phyloP scores from a whole-genome alignment of 2,888 invertebrate genomes.

The Leptinotarsa peninsularis region DNA sequence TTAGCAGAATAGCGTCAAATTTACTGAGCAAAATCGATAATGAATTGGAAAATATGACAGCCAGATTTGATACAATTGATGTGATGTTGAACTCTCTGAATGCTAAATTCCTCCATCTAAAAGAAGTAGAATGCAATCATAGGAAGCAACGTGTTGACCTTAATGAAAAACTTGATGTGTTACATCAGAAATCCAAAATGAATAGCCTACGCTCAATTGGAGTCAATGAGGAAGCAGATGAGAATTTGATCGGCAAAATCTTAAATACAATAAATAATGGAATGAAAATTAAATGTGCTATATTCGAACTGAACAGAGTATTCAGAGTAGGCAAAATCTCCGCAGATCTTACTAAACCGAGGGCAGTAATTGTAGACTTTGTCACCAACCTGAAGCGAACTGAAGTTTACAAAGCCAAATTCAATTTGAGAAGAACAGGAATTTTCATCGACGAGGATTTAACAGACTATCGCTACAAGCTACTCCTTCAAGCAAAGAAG shows the following conservation, averaged over 20 bases:
- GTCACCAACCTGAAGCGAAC: neutral
- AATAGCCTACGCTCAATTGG: slow-evolving; percentile 1
- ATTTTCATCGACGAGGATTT: slow-evolving; percentile 8
- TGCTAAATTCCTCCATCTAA: slow-evolving; percentile 11
- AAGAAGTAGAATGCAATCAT: slow-evolving; percentile 14
- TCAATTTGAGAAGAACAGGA: neutral
- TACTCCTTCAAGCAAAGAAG: slow-evolving; percentile 11
- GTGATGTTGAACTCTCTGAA: slow-evolving; percentile 20
- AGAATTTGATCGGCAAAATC: neutral
- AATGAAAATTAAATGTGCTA: slow-evolving; percentile 1
- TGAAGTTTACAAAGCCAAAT: neutral
- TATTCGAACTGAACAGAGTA: slow-evolving; percentile 3
- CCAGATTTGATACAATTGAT: slow-evolving; percentile 16
- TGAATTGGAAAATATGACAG: slow-evolving; percentile 21
- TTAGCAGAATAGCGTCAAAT: slow-evolving; percentile 1
- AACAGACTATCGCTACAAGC: neutral
- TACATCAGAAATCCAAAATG: slow-evolving; percentile 21
- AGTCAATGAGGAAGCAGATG: slow-evolving; percentile 5
- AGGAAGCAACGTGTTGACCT: slow-evolving; percentile 10
- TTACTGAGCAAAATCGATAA: slow-evolving; percentile 16
- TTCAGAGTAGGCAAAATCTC: slow-evolving; percentile 6
- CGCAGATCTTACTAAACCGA: slow-evolving; percentile 12
- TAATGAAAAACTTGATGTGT: slow-evolving; percentile 17
- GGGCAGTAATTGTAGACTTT: slow-evolving; percentile 17
- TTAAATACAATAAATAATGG: slow-evolving; percentile 2